phyloP scores from a whole-genome alignment of 2,113 vertebrate genomes.

The Microcebus jonahi region DNA sequence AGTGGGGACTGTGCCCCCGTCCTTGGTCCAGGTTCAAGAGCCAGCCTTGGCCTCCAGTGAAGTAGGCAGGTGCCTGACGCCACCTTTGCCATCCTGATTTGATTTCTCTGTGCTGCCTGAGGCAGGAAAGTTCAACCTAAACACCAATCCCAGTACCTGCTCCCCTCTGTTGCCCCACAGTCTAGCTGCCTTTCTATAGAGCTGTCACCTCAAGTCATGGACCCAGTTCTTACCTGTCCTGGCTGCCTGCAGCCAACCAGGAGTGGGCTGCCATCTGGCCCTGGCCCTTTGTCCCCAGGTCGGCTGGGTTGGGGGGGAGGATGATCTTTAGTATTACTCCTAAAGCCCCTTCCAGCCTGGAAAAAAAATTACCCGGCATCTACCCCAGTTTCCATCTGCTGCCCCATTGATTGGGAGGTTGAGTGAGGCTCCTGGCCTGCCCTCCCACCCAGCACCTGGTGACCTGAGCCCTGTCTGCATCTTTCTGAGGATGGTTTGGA shows the following conservation, averaged over 20 bases:
- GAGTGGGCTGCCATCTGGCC: conserved; percentile 42
- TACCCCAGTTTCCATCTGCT: conserved; percentile 44
- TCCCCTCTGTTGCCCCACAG: background rate
- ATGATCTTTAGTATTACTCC: background rate
- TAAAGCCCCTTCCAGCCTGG: background rate
- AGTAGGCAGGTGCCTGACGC: background rate
- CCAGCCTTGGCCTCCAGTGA: background rate
- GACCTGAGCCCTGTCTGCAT: background rate
- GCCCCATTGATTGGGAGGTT: conserved; percentile 19
- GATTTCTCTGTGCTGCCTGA: background rate
- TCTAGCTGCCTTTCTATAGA: background rate
- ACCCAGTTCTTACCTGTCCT: background rate
- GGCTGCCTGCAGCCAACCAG: background rate
- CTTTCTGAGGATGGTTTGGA: background rate
- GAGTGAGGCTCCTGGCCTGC: background rate
- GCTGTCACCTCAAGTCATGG: background rate
- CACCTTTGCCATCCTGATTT: background rate
- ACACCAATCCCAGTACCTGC: background rate
- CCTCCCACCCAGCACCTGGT: background rate
- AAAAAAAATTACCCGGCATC: background rate
- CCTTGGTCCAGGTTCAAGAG: background rate
- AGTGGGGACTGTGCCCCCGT: background rate
- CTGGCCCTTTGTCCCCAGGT: conserved; percentile 32
- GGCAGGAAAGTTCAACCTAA: background rate
- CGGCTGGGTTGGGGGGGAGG: background rate